Evolutionary conservation across 2,113 vertebrate genomes (phyloP).

Genomic region (Terrapene triunguis): DNA sequence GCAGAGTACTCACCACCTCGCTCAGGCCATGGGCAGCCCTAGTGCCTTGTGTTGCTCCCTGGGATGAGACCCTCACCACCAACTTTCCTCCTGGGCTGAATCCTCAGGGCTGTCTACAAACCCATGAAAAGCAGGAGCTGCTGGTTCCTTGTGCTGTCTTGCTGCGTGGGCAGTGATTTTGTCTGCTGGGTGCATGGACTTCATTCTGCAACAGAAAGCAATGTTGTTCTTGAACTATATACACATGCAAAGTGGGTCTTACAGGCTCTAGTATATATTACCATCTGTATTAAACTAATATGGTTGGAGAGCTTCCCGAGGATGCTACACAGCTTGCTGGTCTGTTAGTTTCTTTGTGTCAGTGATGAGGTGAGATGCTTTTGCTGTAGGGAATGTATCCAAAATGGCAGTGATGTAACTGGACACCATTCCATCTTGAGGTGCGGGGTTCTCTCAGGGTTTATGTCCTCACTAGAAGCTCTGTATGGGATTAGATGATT

Average conservation of each 20-base stretch:
- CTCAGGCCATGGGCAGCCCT: background rate
- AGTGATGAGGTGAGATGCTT: background rate
- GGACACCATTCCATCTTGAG: background rate
- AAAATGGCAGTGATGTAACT: background rate
- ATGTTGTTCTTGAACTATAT: background rate
- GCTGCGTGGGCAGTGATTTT: slow-evolving; percentile 1
- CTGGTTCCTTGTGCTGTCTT: slow-evolving; percentile 61
- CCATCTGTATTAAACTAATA: background rate
- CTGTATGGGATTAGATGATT: background rate
- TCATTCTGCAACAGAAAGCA: background rate
- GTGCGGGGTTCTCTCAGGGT: background rate
- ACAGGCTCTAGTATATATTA: background rate
- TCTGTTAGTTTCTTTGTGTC: background rate
- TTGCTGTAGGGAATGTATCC: background rate
- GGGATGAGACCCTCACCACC: background rate
- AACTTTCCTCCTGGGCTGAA: background rate
- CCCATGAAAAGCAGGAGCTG: slow-evolving; percentile 37
- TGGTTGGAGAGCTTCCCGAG: background rate
- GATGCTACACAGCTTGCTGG: background rate
- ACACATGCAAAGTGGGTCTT: background rate
- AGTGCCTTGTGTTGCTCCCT: background rate
- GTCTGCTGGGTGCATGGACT: background rate
- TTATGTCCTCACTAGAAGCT: background rate
- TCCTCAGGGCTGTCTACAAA: slow-evolving; percentile 67
- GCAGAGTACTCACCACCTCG: background rate